A percentile compares a stretch with the other conserved stretches of the same genome.
These are phyloP conservation scores for Antechinus flavipes DNA, from an alignment of 2,113 vertebrate genomes.

Conservation along the genomic window DNA sequence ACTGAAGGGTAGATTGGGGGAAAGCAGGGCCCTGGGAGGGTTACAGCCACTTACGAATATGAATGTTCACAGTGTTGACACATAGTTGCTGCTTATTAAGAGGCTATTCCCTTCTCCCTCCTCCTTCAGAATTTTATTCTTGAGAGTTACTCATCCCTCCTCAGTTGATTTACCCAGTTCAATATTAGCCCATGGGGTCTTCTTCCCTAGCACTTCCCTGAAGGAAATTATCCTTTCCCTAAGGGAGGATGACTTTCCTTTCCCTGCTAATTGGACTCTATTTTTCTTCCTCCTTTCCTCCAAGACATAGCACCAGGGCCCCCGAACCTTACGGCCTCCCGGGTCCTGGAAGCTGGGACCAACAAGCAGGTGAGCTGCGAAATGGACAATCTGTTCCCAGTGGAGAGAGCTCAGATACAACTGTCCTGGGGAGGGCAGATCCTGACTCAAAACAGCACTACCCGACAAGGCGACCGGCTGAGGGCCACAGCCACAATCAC, in stretches of 20 bases:
- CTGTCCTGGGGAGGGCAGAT: neutral
- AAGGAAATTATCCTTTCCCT: too few relatives aligned
- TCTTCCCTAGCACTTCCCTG: too few relatives aligned
- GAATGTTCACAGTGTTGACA: too few relatives aligned
- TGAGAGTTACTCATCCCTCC: too few relatives aligned
- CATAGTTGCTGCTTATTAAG: too few relatives aligned
- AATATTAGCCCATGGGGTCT: too few relatives aligned
- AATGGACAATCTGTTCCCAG: slow-evolving; percentile 68
- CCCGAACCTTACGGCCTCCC: accelerated
- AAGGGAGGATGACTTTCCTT: neutral
- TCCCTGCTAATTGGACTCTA: neutral
- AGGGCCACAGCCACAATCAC: neutral
- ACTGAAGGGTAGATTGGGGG: neutral
- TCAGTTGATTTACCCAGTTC: too few relatives aligned
- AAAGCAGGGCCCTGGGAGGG: neutral
- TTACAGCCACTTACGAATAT: neutral
- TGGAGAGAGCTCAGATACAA: slow-evolving; percentile 51
- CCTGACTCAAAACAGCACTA: accelerated
- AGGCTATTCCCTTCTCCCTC: too few relatives aligned
- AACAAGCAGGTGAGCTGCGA: neutral
- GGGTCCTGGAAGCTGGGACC: slow-evolving; percentile 20
- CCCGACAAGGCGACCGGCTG: accelerated
- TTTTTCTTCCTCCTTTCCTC: neutral
- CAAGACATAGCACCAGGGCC: neutral
- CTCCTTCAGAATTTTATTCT: too few relatives aligned